phyloP scores from a whole-genome alignment of 2,888 invertebrate genomes.

The Sisyra nigra region DNA sequence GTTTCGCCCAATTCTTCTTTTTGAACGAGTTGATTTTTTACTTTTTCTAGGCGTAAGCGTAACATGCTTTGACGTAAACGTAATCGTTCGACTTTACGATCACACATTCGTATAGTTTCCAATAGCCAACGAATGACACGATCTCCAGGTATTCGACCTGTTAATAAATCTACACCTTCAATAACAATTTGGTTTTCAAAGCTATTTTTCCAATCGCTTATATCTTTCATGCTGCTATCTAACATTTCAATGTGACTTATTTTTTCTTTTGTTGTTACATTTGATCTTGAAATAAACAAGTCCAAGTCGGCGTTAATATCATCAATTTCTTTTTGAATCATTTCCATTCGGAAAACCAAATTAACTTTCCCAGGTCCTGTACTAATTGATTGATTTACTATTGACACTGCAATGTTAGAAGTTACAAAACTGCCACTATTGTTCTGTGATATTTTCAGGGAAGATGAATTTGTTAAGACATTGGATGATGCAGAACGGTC shows the following conservation, averaged over 20 bases:
- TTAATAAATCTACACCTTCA: conserved; percentile 37
- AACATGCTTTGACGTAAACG: conserved; percentile 38
- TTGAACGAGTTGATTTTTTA: conserved; percentile 34
- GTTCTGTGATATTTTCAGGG: too few relatives aligned
- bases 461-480: too few relatives aligned
- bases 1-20: conserved; percentile 40
- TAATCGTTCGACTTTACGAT: conserved; percentile 38
- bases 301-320: conserved; percentile 24
- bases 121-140: conserved; percentile 40
- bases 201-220: conserved; percentile 28
- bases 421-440: too few relatives aligned
- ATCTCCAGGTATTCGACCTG: conserved; percentile 44
- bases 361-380: too few relatives aligned
- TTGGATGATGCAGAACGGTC: too few relatives aligned
- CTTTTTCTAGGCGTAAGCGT: conserved; percentile 34
- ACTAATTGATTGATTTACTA: too few relatives aligned
- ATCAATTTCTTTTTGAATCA: conserved; percentile 33
- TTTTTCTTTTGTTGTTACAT: conserved; percentile 26
- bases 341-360: conserved; percentile 29
- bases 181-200: conserved; percentile 36
- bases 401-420: too few relatives aligned
- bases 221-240: conserved; percentile 31
- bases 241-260: conserved; percentile 39
- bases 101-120: conserved; percentile 38
- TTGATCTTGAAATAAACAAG: conserved; percentile 22